Evolutionary conservation across 1,140 invertebrate genomes (phyloP), one percentile per base, ranked within the genome.

Genomic region (Amphibalanus amphitrite): DNA sequence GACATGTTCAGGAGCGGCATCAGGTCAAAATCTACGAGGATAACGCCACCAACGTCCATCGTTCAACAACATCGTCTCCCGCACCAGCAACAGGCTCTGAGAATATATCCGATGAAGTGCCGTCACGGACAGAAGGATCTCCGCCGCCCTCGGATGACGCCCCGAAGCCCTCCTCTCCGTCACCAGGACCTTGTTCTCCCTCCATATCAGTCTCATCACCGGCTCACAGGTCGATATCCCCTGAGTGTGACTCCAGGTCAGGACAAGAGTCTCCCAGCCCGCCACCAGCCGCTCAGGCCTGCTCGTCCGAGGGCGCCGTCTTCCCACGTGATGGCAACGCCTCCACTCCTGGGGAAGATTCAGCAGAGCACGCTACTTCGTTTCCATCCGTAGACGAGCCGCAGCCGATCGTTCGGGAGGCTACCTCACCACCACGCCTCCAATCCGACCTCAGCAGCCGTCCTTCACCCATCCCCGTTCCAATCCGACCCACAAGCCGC

Each of bases 21-120:
- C 94, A 93, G 28, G 88, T 96, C 72, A 91, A 94, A 79, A 92
- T 98, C 75, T 98, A 95, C 82, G 85, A 90, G 33, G 89, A 92
- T 71, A 69, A 69, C 10, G n/a, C n/a, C n/a, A n/a, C n/a, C n/a
- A n/a, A n/a, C n/a, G n/a, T n/a, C n/a, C n/a, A n/a, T n/a, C n/a
- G n/a, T n/a, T n/a, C n/a, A n/a, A n/a, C n/a, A n/a, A n/a, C n/a
- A n/a, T n/a, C n/a, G n/a, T n/a, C n/a, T n/a, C n/a, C n/a, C n/a
- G n/a, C n/a, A n/a, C n/a, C n/a, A n/a, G n/a, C n/a, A n/a, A n/a
- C n/a, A n/a, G n/a, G n/a, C n/a, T n/a, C n/a, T n/a, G n/a, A n/a
- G n/a, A n/a, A n/a, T n/a, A n/a, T n/a, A n/a, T n/a, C n/a, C n/a
- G n/a, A n/a, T n/a, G n/a, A n/a, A n/a, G n/a, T n/a, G n/a, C n/a